These are phyloP conservation scores for Bufo bufo DNA, from an alignment of 2,113 vertebrate species.

Conservation along the genomic window DNA sequence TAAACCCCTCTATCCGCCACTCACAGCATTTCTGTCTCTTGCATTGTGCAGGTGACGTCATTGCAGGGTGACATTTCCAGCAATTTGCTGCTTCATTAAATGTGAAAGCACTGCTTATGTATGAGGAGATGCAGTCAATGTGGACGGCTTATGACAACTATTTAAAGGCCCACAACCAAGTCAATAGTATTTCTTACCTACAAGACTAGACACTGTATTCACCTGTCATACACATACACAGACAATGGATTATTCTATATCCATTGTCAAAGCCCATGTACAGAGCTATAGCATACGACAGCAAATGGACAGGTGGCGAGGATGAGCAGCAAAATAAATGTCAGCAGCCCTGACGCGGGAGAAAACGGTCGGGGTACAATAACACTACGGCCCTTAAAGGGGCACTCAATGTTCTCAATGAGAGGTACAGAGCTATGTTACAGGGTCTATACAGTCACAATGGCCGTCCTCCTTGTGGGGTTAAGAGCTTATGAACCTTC, in stretches of 20 bases:
- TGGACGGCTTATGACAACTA: slow-evolving; percentile 4
- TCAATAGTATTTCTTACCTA: background rate
- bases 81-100: slow-evolving; percentile 44
- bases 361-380: too few species aligned
- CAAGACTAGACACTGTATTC: background rate
- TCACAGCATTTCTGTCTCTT: background rate
- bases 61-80: slow-evolving; percentile 40
- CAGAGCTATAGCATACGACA: background rate
- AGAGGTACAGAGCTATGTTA: too few species aligned
- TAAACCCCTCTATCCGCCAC: slow-evolving; percentile 18
- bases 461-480: too few species aligned
- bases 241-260: background rate
- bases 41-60: slow-evolving; percentile 34
- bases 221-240: background rate
- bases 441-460: too few species aligned
- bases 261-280: background rate
- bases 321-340: too few species aligned
- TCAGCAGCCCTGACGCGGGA: too few species aligned
- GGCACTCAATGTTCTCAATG: too few species aligned
- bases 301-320: too few species aligned
- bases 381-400: too few species aligned
- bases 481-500: too few species aligned
- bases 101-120: slow-evolving; percentile 29
- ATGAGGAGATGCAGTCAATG: background rate
- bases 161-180: background rate